Evolutionary conservation across 92 coral and sea anemone species (phyloP), one percentile per base, ranked within the genome.

Genomic region (Porites lobata): DNA sequence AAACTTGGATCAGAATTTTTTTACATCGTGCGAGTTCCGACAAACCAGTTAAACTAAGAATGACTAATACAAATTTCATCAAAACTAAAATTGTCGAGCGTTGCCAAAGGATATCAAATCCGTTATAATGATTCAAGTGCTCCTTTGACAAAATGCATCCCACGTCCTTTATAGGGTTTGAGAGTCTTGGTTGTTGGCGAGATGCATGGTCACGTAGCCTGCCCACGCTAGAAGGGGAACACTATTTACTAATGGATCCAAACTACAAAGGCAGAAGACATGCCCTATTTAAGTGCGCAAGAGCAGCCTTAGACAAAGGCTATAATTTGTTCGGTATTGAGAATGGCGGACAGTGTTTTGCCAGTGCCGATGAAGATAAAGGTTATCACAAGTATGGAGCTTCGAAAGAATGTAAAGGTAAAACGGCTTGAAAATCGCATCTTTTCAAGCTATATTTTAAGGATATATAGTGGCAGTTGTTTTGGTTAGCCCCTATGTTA

Each of bases 341-440:
- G 38, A 97, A 97, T 90, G 99, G 98, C 0, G 99, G 99, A 63
- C 99, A 97, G 73, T 97, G 99, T 78, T 89, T 97, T 76, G 99
- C 98, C 1, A 92, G 95, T 53, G 72, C 73, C 6, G 74, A 66
- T 14, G 95, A 86, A 1, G 95, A 86, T n/a, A 76, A 69, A 14
- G 72, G 80, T 43, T 93, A 88, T 72, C 91, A 78, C 73, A 97
- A 89, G 72, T 94, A 95, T 79, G 99, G 99, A 18, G 71, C 65
- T 43, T 94, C 98, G 0, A 73, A 82, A 51, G 94, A 89, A 26
- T 98, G 99, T 75, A 92, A 78, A 91, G 96, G 99, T 96, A 72
- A 64, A 18, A 65, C 10, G 9, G 2, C 15, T 47, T 21, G 47
- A 38, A 38, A 38, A 38, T 38, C 47, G 47, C 13, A 10, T 1